Evolutionary conservation across 2,888 invertebrate genomes (phyloP), one percentile per base, ranked within the genome.

Genomic region (Oscheius sp.): DNA sequence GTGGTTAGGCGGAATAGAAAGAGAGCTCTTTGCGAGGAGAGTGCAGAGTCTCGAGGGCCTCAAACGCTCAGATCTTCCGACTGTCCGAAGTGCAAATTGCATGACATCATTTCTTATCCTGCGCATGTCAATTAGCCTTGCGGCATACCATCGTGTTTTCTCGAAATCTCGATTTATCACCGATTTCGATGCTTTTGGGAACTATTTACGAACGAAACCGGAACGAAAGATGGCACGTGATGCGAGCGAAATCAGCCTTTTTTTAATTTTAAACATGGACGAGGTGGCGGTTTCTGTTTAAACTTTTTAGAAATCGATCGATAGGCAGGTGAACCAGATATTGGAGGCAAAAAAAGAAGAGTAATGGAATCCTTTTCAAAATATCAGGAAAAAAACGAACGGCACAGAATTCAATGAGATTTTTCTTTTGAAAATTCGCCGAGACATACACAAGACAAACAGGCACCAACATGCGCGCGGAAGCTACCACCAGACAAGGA

Each of bases 401-500:
- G 21, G 21, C n/a, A 53, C 7, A 35, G 35, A 16, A 23, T 53
- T 53, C 53, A 25, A 53, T 12, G 21, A 53, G 18, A 18, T 16
- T n/a, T n/a, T n/a, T n/a, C 25, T 35, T 35, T 35, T 35, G 35
- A 35, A 35, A 35, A 63, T 46, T 63, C 63, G 63, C 63, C 41
- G 43, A 43, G 63, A 63, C 63, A 27, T 43, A 25, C 63, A 63
- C 63, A 63, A 45, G 63, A 63, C 63, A 63, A 63, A 63, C 63
- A 63, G 63, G 63, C 63, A 25, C 63, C 63, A 18, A 63, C 63
- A 46, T 63, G 45, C 63, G 63, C 63, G 25, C 23, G 29, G 49
- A 49, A 49, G 49, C 49, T 49, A 21, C 49, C 5, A 49, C n/a
- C n/a, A n/a, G n/a, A n/a, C n/a, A 13, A 5, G 58, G 27, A 35